Base-by-base conservation (phyloP, 2,888 invertebrate species). In the Scaptomyza flava region DNA sequence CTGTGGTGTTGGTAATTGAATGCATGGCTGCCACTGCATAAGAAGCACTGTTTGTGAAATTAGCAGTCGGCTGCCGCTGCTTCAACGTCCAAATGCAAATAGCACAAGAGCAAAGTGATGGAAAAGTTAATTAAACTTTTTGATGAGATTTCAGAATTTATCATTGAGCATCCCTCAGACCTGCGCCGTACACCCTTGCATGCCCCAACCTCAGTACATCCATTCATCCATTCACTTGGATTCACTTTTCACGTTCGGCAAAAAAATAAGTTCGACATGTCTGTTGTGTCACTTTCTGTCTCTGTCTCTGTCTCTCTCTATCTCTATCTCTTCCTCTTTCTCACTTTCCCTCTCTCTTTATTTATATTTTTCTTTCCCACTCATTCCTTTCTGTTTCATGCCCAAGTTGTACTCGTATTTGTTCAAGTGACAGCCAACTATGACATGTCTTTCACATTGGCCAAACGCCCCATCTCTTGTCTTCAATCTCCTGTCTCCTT, bases 101-200 rank as follows among this genome's bases (percentile, higher is more conserved):
- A 79, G 68, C 83, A 80, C 87, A 14, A 38, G 8, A 82, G 71
- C 79, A 79, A 86, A 80, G 76, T 86, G 88, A 86, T 87, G 89
- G 85, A 87, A 86, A 86, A 86, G 81, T 86, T 86, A 87, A 89
- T 86, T 89, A 86, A 89, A 86, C 89, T 86, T 86, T 87, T 87
- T 87, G 88, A 89, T 86, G 85, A 87, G 87, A 87, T 89, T 89
- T 79, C 66, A 71, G 77, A 84, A 78, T 87, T 84, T 57, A 61
- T 68, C 85, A 80, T 68, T 56, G 51, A 59, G 51, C 47, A 64
- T 5, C 43, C 27, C 20, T 5, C 9, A 36, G 27, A 6, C 11
- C 34, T 27, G 6, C 6, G 20, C 34, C 9, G 9, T 14, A 9
- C 45, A 31, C 11, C 43, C 48, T 8, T 27, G 11, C 51, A 9